phyloP scores from a whole-genome alignment of 2,797 vertebrate genomes.

The Serranus cabrilla region DNA sequence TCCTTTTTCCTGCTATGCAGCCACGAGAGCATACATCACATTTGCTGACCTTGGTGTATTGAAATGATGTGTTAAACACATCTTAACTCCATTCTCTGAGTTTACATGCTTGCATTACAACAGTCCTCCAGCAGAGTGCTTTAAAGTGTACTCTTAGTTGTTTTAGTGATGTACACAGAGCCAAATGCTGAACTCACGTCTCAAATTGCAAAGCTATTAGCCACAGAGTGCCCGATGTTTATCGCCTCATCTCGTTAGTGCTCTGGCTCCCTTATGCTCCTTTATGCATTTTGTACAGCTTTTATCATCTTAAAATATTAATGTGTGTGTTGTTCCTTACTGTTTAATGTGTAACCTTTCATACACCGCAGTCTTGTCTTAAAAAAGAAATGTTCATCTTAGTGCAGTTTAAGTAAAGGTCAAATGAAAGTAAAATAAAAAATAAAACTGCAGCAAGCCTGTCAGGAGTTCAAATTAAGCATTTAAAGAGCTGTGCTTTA shows the following conservation, averaged over 20 bases:
- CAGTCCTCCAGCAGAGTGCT: slow-evolving; percentile 20
- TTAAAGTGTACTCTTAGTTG: background rate
- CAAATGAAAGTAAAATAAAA: slow-evolving; percentile 38
- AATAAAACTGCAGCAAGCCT: slow-evolving; percentile 41
- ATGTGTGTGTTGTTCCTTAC: slow-evolving; percentile 49
- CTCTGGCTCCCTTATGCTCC: slow-evolving; percentile 39
- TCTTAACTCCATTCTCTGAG: background rate
- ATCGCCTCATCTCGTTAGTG: slow-evolving; percentile 47
- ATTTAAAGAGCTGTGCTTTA: slow-evolving; percentile 53
- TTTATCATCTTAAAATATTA: slow-evolving; percentile 59
- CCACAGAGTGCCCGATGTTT: slow-evolving; percentile 48
- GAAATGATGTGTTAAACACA: slow-evolving; percentile 12
- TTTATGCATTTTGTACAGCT: slow-evolving; percentile 56
- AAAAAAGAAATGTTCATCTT: slow-evolving; percentile 20
- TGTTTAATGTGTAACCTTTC: slow-evolving; percentile 55
- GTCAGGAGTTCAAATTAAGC: slow-evolving; percentile 48
- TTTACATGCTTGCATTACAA: slow-evolving; percentile 7
- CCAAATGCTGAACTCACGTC: background rate
- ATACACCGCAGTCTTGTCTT: background rate
- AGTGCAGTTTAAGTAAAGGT: slow-evolving; percentile 47
- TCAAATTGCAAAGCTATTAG: slow-evolving; percentile 57
- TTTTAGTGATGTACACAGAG: slow-evolving; percentile 11
- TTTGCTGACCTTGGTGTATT: slow-evolving; percentile 2
- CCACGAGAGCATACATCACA: background rate
- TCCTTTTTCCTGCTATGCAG: background rate